phyloP scores from a whole-genome alignment of 2,888 invertebrate genomes.

The Pseudococcus longispinus region DNA sequence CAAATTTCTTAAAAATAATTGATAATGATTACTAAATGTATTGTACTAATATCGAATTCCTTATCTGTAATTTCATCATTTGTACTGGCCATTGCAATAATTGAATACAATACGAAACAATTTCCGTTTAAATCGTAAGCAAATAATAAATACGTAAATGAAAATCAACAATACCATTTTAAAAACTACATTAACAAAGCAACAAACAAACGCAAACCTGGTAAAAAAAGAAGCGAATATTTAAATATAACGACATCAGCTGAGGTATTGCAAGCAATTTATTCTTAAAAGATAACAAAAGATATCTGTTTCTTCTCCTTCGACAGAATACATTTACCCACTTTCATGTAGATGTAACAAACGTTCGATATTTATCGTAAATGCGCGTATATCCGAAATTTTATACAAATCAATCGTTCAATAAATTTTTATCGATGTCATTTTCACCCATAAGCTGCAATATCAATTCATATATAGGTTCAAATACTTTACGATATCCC shows the following conservation, averaged over 20 bases:
- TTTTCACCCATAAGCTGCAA: slow-evolving; percentile 77
- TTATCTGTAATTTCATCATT: not conserved
- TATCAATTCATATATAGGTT: slow-evolving; percentile 81
- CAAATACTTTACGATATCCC: slow-evolving; percentile 86
- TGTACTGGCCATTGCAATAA: not conserved
- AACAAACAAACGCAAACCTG: not conserved
- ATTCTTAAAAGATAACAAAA: not conserved
- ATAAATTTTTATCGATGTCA: slow-evolving; percentile 67
- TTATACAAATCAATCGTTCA: slow-evolving; percentile 64
- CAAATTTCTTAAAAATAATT: not conserved
- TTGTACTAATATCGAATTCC: not conserved
- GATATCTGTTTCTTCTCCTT: not conserved
- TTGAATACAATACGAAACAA: not conserved
- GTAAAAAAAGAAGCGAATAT: not conserved
- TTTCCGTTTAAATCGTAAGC: not conserved
- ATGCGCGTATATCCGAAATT: slow-evolving; percentile 73
- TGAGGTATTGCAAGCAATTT: not conserved
- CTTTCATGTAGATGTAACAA: not conserved
- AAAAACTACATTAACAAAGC: not conserved
- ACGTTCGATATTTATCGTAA: slow-evolving; percentile 62
- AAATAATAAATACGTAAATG: not conserved
- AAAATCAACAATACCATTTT: not conserved
- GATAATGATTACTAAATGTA: not conserved
- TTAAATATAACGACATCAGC: not conserved
- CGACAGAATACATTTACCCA: not conserved